These are phyloP conservation scores for Pristionchus entomophagus DNA, from an alignment of 2,888 invertebrate species.

Conservation along the genomic window DNA sequence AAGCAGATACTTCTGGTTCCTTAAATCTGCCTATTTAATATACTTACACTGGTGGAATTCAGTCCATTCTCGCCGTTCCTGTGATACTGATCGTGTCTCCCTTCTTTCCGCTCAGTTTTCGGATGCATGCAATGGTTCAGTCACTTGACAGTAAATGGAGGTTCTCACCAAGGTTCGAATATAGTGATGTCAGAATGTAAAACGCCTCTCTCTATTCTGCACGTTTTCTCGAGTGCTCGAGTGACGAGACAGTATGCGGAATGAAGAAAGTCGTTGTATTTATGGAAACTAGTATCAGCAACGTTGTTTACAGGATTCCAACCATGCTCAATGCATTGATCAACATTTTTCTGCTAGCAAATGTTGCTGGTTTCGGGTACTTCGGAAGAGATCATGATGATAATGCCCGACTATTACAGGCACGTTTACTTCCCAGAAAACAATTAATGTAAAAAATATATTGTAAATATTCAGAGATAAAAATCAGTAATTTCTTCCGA, in stretches of 20 bases:
- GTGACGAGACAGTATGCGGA: not conserved
- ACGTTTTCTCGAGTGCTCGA: no score
- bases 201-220: no score
- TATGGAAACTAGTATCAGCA: no score
- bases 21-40: no score
- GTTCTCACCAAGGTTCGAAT: not conserved
- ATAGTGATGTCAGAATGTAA: no score
- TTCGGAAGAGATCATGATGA: not conserved
- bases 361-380: not conserved
- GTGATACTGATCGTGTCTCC: not conserved
- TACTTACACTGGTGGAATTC: not conserved
- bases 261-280: no score
- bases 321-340: not conserved
- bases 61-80: not conserved
- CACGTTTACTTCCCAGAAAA: no score
- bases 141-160: not conserved
- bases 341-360: not conserved
- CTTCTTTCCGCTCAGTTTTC: not conserved
- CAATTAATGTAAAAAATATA: no score
- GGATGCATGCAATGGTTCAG: slow-evolving; percentile 1
- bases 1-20: not conserved
- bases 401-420: no score
- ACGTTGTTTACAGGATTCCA: not conserved
- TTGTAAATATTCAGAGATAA: no score
- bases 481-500: no score